phyloP scores from a whole-genome alignment of 1,140 invertebrate genomes.

The Polypedilum vanderplanki region DNA sequence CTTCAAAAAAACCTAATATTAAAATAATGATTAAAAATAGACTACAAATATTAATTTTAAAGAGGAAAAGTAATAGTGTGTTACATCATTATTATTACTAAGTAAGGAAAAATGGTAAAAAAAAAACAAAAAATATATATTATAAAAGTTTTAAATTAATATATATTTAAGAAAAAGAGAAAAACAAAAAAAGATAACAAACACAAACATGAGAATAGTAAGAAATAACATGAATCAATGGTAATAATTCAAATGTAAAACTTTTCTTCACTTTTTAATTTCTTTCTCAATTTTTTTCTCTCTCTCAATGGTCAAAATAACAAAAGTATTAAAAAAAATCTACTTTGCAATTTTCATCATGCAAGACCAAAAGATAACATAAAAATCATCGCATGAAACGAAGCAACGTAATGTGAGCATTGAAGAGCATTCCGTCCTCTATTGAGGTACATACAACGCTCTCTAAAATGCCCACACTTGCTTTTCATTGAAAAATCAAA shows the following conservation, averaged over 20 bases:
- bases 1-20: conserved; percentile 22
- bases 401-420: too few relatives aligned
- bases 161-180: conserved; percentile 20
- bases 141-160: conserved; percentile 21
- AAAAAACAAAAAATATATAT: conserved; percentile 28
- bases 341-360: too few relatives aligned
- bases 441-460: too few relatives aligned
- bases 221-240: conserved; percentile 6
- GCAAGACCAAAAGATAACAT: too few relatives aligned
- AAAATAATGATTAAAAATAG: conserved; percentile 24
- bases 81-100: conserved; percentile 28
- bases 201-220: neutral
- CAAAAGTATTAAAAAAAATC: too few relatives aligned
- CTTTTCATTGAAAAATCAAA: too few relatives aligned
- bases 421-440: too few relatives aligned
- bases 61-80: conserved; percentile 23
- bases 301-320: too few relatives aligned
- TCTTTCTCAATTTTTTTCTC: too few relatives aligned
- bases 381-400: too few relatives aligned
- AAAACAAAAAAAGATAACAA: conserved; percentile 25
- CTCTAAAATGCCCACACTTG: too few relatives aligned
- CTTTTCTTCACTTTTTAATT: neutral
- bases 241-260: conserved; percentile 20
- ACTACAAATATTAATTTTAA: conserved; percentile 29
- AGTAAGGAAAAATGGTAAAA: conserved; percentile 26